Evolutionary conservation across 2,113 vertebrate genomes (phyloP).

Genomic region (Urocitellus parryii): DNA sequence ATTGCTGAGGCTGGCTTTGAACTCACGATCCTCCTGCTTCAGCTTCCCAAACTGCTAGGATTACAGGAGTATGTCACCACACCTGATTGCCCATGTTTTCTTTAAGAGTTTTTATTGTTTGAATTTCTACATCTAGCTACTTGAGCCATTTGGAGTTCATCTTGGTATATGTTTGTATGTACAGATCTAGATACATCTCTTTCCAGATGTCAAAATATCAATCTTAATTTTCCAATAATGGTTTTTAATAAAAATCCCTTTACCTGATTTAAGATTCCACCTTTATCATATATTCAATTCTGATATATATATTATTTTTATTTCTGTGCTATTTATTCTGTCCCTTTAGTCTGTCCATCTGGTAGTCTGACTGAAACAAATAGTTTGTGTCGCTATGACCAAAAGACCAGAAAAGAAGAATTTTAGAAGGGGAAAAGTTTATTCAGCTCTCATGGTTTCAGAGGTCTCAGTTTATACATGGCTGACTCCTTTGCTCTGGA

Average conservation of each 20-base stretch:
- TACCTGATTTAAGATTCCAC: background rate
- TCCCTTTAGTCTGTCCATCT: background rate
- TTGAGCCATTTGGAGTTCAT: constrained; percentile 37
- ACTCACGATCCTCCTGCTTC: too few relatives aligned
- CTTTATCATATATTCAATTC: constrained; percentile 36
- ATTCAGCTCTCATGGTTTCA: too few relatives aligned
- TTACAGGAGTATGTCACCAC: too few relatives aligned
- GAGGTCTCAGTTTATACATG: too few relatives aligned
- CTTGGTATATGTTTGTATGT: background rate
- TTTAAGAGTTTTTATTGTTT: constrained; percentile 51
- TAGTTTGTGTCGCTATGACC: too few relatives aligned
- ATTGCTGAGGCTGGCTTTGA: too few relatives aligned
- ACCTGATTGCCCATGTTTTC: background rate
- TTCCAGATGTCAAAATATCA: constrained; percentile 11
- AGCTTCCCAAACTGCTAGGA: too few relatives aligned
- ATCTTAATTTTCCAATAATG: background rate
- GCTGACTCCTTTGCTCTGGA: too few relatives aligned
- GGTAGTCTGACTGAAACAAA: background rate
- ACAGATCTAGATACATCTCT: background rate
- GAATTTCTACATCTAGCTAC: constrained; percentile 13
- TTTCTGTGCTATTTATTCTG: constrained; percentile 21
- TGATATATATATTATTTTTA: background rate
- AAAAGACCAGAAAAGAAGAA: too few relatives aligned
- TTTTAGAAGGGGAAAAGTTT: too few relatives aligned
- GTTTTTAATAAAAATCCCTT: constrained; percentile 7